phyloP scores from a whole-genome alignment of 2,888 invertebrate genomes.

The Trissonchulus sp. region DNA sequence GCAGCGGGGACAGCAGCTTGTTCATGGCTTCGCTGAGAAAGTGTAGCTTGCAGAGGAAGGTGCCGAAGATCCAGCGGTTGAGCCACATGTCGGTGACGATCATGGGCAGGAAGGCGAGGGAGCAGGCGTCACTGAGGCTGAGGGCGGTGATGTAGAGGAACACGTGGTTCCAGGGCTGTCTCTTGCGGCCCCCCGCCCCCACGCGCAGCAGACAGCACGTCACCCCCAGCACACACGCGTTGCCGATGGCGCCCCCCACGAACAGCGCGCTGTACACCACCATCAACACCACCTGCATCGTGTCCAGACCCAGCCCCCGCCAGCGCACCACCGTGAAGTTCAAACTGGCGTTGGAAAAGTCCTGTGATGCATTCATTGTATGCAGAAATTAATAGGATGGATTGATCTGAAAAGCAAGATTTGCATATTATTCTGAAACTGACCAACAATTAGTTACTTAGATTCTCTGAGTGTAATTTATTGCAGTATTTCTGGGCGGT shows the following conservation, averaged over 20 bases:
- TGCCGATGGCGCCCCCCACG: neutral
- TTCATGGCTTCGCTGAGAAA: conserved; percentile 46
- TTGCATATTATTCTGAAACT: no score
- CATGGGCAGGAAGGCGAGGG: conserved; percentile 45
- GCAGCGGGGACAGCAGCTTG: conserved; percentile 46
- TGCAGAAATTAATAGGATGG: no score
- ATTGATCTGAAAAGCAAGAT: no score
- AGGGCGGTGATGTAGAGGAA: conserved; percentile 44
- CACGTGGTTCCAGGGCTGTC: neutral
- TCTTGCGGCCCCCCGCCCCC: no score
- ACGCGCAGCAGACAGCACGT: neutral
- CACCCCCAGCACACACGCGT: neutral
- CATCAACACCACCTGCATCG: neutral
- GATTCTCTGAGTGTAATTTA: no score
- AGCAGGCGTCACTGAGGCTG: conserved; percentile 46
- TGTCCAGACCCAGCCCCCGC: neutral
- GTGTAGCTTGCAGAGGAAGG: conserved; percentile 40
- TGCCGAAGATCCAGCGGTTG: conserved; percentile 43
- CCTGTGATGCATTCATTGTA: no score
- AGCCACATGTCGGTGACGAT: conserved; percentile 43
- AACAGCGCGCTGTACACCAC: conserved; percentile 14
- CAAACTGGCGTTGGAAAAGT: neutral
- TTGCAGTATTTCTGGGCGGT: no score
- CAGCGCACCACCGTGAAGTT: no score
- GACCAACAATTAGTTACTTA: no score